These are phyloP conservation scores for Xiphydria camelus DNA, from an alignment of 2,888 invertebrate genomes.

Conservation along the genomic window DNA sequence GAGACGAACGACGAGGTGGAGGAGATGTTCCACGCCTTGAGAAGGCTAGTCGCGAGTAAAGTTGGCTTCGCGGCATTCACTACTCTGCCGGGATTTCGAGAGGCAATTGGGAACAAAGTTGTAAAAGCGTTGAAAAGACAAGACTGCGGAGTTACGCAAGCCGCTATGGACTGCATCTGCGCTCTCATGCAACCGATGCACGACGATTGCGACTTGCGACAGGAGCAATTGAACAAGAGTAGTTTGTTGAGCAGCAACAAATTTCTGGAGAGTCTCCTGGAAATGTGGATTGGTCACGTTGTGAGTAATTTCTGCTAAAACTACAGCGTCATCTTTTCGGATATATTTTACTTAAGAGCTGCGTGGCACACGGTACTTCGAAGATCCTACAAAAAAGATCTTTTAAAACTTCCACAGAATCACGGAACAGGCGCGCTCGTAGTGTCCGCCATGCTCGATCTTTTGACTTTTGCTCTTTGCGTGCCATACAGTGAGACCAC, in stretches of 20 bases:
- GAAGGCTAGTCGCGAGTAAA: slow-evolving; percentile 94
- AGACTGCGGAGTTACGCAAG: slow-evolving; percentile 89
- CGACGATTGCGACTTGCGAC: slow-evolving; percentile 92
- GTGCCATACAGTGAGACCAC: slow-evolving; percentile 99
- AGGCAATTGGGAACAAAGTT: slow-evolving; percentile 91
- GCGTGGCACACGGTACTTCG: no score
- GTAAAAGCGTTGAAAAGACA: slow-evolving; percentile 87
- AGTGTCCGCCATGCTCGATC: slow-evolving; percentile 96
- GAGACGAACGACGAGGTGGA: slow-evolving; percentile 77
- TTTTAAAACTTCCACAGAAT: slow-evolving; percentile 61
- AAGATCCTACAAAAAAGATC: no score
- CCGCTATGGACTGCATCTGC: slow-evolving; percentile 95
- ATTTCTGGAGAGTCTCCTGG: slow-evolving; percentile 90
- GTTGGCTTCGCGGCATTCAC: slow-evolving; percentile 97
- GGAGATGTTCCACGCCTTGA: slow-evolving; percentile 92
- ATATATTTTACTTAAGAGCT: not conserved
- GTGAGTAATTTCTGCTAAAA: slow-evolving; percentile 62
- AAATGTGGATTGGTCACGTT: slow-evolving; percentile 94
- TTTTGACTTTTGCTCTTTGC: slow-evolving; percentile 95
- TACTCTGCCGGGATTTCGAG: slow-evolving; percentile 86
- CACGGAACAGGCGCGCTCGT: slow-evolving; percentile 94
- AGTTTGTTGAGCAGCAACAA: slow-evolving; percentile 87
- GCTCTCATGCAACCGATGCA: slow-evolving; percentile 99
- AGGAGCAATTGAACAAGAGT: slow-evolving; percentile 97
- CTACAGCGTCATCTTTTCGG: not conserved